Base-by-base conservation (phyloP, 2,113 vertebrate genomes). In the Plestiodon gilberti region DNA sequence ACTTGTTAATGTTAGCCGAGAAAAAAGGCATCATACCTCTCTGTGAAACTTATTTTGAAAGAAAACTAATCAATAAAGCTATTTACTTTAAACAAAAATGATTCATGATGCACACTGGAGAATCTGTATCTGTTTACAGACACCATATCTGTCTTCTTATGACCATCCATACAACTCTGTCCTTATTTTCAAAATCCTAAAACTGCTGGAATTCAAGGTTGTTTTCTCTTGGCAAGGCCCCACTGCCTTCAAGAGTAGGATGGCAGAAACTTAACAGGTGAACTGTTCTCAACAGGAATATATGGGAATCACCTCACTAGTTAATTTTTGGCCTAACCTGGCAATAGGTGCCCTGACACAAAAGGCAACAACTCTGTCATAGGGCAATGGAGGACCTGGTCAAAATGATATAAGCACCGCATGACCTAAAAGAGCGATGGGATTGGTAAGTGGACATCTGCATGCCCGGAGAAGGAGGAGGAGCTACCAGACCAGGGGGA, bases 41-140 rank as follows among this genome's bases (percentile, higher is more conserved):
- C 90, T 92, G 61, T 91, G 90, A 94, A 95, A 89, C 86, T 90
- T 93, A 86, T 90, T 96, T 91, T 91, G 89, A 94, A 89, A 88
- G 62, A 77, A 81, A 8, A 18, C 0, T 1, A 86, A 95, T 87
- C 90, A 93, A 93, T 89, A 93, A 71, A 92, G 67, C 79, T 93
- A 89, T 93, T 93, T 93, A 85, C 87, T 89, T 95, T 94, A 93
- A 90, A 73, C 65, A 78, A 82, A 94, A 92, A 83, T 71, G 81
- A 78, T 86, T 90, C 83, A 87, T 69, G 83, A 38, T 69, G 65
- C 30, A 65, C 0, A 4, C 87, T 93, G 93, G 59, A 82, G 55
- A 91, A 55, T 40, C n/a, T 48, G 43, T 48, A 48, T 30, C 20
- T 59, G 87, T 65, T 92, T 84, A 84, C 59, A 67, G 43, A 89